phyloP scores from a whole-genome alignment of 2,113 vertebrate species.

The Australoheros scitulus region DNA sequence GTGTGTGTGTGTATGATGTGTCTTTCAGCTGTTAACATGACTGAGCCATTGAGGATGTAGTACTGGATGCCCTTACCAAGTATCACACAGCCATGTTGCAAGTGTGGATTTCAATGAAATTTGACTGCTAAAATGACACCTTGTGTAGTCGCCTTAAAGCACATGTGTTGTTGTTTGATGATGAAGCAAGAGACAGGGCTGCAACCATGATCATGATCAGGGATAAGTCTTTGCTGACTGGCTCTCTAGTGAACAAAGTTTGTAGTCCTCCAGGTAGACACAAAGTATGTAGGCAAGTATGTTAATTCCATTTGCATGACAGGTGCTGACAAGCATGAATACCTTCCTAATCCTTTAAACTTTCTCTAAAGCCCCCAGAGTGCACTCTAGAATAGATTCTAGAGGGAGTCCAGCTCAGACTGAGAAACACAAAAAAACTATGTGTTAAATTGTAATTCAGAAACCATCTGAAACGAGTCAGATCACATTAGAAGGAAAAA shows the following conservation, averaged over 20 bases:
- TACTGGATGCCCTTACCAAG: no score
- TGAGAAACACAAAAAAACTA: not conserved
- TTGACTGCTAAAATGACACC: no score
- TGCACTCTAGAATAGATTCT: not conserved
- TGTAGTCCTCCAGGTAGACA: not conserved
- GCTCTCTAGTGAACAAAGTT: not conserved
- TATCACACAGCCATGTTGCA: no score
- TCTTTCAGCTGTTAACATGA: no score
- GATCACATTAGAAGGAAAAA: conserved; percentile 12
- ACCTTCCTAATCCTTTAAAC: conserved; percentile 1
- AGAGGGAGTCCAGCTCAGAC: not conserved
- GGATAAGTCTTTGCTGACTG: not conserved
- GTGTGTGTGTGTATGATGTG: no score
- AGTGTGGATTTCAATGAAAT: no score
- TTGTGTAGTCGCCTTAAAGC: no score
- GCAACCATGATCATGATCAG: not conserved
- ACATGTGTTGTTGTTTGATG: no score
- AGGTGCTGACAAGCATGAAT: conserved; percentile 10
- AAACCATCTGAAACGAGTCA: conserved; percentile 4
- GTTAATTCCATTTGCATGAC: conserved; percentile 4
- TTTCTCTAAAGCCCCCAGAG: not conserved
- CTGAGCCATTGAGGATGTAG: no score
- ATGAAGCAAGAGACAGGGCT: no score
- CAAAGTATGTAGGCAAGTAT: not conserved
- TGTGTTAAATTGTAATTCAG: not conserved